Conservation (phyloP, 2,888 invertebrate genomes). For the Tetragonula carbonaria region DNA sequence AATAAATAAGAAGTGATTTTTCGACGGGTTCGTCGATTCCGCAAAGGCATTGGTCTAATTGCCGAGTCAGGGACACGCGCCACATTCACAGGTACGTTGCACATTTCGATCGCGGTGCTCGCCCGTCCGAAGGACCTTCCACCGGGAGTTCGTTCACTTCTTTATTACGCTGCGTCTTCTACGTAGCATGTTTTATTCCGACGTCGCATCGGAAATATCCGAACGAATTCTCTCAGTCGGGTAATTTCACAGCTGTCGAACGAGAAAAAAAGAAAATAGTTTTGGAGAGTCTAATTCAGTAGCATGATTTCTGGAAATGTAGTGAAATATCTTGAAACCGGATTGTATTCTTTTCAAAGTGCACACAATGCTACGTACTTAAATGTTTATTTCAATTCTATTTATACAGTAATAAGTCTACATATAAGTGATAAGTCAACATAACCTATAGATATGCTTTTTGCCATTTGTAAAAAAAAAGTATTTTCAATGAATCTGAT, state of each 20-base stretch:
- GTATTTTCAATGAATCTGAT: not conserved
- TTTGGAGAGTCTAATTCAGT: not conserved
- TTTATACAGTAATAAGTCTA: too few species aligned
- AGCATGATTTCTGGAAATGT: not conserved
- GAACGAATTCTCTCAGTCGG: not conserved
- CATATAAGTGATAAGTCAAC: too few species aligned
- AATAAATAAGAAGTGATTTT: constrained; percentile 45
- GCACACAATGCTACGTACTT: too few species aligned
- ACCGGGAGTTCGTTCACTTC: constrained; percentile 62
- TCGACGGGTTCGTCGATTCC: constrained; percentile 54
- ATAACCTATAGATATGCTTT: too few species aligned
- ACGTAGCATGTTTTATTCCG: not conserved
- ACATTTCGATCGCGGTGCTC: constrained; percentile 45
- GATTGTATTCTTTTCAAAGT: too few species aligned
- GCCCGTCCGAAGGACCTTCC: constrained; percentile 56
- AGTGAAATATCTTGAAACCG: not conserved
- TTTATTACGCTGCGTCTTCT: not conserved
- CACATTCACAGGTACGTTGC: constrained; percentile 24
- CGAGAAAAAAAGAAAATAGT: not conserved
- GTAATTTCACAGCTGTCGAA: too few species aligned
- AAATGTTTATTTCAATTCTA: too few species aligned
- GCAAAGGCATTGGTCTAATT: constrained; percentile 72
- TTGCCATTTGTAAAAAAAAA: too few species aligned
- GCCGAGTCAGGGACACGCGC: constrained; percentile 65
- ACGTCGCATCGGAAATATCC: not conserved